Percentiles rank a stretch among this genome's conserved stretches.
Evolutionary conservation across 2,113 vertebrate species (phyloP).

Genomic region (Cyprinodon variegatus): DNA sequence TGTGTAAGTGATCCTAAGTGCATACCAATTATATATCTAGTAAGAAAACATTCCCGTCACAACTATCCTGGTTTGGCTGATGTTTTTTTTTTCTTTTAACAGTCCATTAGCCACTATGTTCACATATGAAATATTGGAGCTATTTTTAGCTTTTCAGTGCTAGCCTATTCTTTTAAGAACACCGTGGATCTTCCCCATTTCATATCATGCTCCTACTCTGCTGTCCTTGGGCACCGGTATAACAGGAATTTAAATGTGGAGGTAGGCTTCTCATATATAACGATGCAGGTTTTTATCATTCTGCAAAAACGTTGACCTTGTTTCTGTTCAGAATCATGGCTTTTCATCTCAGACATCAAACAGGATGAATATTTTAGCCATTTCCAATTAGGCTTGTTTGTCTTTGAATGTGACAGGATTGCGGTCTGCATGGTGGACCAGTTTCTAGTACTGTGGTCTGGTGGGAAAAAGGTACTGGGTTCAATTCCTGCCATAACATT

Average conservation of each 20-base stretch:
- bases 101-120: constrained; percentile 50
- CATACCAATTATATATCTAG: constrained; percentile 21
- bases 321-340: constrained; percentile 13
- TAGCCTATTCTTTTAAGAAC: constrained; percentile 53
- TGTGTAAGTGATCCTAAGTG: constrained; percentile 37
- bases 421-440: too few relatives aligned
- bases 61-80: constrained; percentile 43
- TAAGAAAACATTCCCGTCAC: constrained; percentile 25
- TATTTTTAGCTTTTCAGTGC: constrained; percentile 49
- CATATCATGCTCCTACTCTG: not conserved
- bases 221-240: constrained; percentile 17
- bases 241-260: constrained; percentile 5
- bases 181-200: constrained; percentile 34
- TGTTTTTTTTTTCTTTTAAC: constrained; percentile 36
- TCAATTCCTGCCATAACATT: too few relatives aligned
- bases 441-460: too few relatives aligned
- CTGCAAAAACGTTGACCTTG: constrained; percentile 24
- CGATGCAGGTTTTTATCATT: not conserved
- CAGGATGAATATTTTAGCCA: not conserved
- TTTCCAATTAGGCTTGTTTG: too few relatives aligned
- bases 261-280: not conserved
- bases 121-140: constrained; percentile 58
- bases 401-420: too few relatives aligned
- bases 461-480: too few relatives aligned
- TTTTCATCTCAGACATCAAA: constrained; percentile 12